Conservation (phyloP, 2,888 invertebrate species). For the Caenorhabditis sp. region DNA sequence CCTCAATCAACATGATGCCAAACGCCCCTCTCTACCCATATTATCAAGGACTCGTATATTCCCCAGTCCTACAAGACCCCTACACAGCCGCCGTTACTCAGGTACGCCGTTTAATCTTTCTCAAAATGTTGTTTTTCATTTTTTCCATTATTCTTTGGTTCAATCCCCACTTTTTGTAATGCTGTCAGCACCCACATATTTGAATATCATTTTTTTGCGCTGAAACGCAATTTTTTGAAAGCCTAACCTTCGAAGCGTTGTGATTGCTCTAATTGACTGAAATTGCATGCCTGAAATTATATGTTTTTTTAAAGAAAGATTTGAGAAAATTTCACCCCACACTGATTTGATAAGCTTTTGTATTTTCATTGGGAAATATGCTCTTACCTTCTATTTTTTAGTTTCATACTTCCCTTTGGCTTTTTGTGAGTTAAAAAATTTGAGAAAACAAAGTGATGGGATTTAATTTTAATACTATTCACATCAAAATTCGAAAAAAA, state of each 20-base stretch:
- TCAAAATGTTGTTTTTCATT: not conserved
- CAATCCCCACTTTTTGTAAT: constrained; percentile 2
- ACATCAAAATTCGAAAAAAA: not conserved
- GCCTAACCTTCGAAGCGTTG: not conserved
- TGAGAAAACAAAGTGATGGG: not conserved
- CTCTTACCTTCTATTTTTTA: constrained; percentile 10
- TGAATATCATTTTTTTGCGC: constrained; percentile 6
- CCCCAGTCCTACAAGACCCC: constrained; percentile 50
- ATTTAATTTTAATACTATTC: too few species aligned
- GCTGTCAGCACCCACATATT: constrained; percentile 10
- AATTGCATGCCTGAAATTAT: not conserved
- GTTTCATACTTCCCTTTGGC: constrained; percentile 27
- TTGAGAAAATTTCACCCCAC: not conserved
- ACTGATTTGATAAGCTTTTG: not conserved
- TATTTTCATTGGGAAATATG: not conserved
- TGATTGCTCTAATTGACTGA: constrained; percentile 4
- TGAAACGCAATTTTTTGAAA: not conserved
- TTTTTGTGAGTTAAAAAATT: constrained; percentile 12
- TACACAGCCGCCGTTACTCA: constrained; percentile 51
- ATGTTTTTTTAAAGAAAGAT: not conserved
- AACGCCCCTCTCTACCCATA: constrained; percentile 55
- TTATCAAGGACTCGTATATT: constrained; percentile 59
- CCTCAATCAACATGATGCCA: constrained; percentile 51
- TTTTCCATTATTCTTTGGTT: not conserved
- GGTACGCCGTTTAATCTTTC: constrained; percentile 22